A percentile compares a stretch with the other conserved stretches of the same genome.
phyloP scores from a whole-genome alignment of 1,140 invertebrate species.

The Tribolium castaneum region DNA sequence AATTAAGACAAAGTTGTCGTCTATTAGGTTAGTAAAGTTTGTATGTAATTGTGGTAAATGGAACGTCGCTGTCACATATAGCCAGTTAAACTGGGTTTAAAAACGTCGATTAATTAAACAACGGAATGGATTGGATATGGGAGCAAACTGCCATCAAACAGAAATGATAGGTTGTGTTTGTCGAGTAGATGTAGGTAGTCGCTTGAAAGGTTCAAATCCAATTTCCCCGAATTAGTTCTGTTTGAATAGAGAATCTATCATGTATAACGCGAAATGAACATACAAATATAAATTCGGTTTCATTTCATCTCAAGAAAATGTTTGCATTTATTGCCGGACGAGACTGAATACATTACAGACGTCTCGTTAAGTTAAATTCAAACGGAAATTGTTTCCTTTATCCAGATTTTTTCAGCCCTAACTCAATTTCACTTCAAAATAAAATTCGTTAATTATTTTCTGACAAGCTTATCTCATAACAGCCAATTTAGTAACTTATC shows the following conservation, averaged over 20 bases:
- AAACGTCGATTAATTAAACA: constrained; percentile 10
- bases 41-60: constrained; percentile 21
- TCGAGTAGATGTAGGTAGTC: constrained; percentile 51
- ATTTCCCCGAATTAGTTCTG: constrained; percentile 60
- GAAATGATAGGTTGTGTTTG: constrained; percentile 56
- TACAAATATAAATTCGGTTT: constrained; percentile 39
- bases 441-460: constrained; percentile 3
- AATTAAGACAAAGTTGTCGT: constrained; percentile 35
- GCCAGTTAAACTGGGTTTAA: constrained; percentile 11
- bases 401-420: not conserved
- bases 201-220: constrained; percentile 55
- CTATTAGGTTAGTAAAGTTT: constrained; percentile 29
- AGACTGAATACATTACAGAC: constrained; percentile 14
- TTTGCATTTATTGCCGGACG: not conserved
- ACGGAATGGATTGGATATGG: constrained; percentile 8
- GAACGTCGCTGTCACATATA: not conserved
- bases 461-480: not conserved
- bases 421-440: constrained; percentile 28
- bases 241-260: constrained; percentile 59
- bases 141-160: constrained; percentile 51
- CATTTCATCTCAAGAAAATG: not conserved
- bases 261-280: constrained; percentile 45
- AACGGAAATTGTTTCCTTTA: constrained; percentile 8
- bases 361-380: constrained; percentile 28
- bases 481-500: too few relatives aligned